These are phyloP conservation scores for Heteropelma amictum DNA, from an alignment of 2,888 invertebrate genomes.

Conservation along the genomic window DNA sequence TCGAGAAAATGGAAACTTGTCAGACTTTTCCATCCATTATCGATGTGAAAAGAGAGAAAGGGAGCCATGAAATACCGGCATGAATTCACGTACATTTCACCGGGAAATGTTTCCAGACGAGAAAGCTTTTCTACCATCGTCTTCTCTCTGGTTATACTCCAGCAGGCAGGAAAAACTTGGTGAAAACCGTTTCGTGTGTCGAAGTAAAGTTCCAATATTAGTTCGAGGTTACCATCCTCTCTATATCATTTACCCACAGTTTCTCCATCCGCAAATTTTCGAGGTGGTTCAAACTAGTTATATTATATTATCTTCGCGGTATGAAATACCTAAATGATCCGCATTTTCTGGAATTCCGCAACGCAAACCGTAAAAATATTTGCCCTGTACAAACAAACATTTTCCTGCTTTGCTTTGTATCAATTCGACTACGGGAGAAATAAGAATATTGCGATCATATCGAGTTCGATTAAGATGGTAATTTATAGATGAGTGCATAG, in stretches of 20 bases:
- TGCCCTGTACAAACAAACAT: neutral
- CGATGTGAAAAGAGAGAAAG: neutral
- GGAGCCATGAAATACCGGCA: neutral
- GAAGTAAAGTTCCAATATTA: constrained; percentile 43
- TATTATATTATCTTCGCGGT: neutral
- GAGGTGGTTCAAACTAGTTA: neutral
- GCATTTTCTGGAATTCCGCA: no score
- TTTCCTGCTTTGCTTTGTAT: neutral
- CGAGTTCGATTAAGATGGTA: no score
- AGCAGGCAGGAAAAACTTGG: constrained; percentile 13
- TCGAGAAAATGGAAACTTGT: neutral
- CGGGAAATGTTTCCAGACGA: constrained; percentile 22
- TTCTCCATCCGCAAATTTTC: neutral
- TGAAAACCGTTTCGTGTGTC: constrained; percentile 45
- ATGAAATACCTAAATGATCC: constrained; percentile 10
- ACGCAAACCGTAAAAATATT: neutral
- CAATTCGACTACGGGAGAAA: neutral
- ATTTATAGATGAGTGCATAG: no score
- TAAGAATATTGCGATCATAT: neutral
- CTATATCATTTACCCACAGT: neutral
- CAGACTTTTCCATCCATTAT: constrained; percentile 10
- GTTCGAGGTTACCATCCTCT: constrained; percentile 20
- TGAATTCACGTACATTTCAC: constrained; percentile 1
- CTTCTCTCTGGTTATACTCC: neutral
- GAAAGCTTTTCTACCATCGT: constrained; percentile 15